A percentile compares a stretch with the other conserved stretches of the same genome.
phyloP scores from a whole-genome alignment of 2,113 vertebrate species.

The Tinamus guttatus region DNA sequence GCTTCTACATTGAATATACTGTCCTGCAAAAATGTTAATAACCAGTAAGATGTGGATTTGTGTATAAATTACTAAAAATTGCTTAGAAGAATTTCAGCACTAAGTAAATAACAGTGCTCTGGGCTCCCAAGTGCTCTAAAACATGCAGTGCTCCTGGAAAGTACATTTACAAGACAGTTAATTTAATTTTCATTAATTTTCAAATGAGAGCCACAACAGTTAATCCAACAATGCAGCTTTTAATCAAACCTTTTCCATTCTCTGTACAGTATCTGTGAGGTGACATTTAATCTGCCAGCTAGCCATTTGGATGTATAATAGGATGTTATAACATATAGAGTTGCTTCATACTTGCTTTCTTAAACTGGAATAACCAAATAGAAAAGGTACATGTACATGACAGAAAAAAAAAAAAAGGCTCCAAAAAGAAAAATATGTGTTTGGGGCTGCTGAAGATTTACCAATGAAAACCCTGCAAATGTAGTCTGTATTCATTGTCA shows the following conservation, averaged over 20 bases:
- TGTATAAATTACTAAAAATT: not conserved
- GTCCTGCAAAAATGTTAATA: not conserved
- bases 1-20: not conserved
- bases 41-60: not conserved
- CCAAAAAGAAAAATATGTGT: not conserved
- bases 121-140: not conserved
- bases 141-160: not conserved
- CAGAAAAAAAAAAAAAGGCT: not conserved
- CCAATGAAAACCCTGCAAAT: not conserved
- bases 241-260: constrained; percentile 16
- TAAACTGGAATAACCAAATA: not conserved
- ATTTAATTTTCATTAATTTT: constrained; percentile 45
- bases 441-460: not conserved
- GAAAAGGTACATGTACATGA: fast-evolving
- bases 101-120: not conserved
- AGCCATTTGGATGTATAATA: not conserved
- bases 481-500: not conserved
- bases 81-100: not conserved
- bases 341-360: not conserved
- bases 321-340: not conserved
- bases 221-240: constrained; percentile 43
- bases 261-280: not conserved
- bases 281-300: not conserved
- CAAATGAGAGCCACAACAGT: constrained; percentile 1
- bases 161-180: not conserved